Conservation (phyloP, 37 sponge, comb jelly and placozoan genomes). For the Eunapius fragilis region DNA sequence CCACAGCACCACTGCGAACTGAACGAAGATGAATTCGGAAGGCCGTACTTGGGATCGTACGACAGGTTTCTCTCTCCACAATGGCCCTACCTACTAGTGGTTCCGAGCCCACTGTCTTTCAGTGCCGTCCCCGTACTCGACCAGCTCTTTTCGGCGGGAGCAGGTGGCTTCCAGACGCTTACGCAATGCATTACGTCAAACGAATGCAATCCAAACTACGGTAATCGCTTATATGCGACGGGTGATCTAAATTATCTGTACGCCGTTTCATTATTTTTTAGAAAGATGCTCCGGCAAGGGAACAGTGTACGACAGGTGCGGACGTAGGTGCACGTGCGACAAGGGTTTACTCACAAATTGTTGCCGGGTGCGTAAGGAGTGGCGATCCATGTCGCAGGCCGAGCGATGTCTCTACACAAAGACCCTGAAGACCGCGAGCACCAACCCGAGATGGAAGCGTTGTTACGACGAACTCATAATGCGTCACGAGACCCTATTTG, state of each 20-base stretch:
- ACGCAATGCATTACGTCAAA: background rate
- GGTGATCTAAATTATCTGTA: background rate
- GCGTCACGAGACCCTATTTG: slow-evolving; percentile 14
- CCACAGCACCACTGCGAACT: slow-evolving; percentile 21
- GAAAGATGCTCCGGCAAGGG: background rate
- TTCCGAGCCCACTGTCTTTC: background rate
- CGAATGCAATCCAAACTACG: background rate
- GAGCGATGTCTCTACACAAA: slow-evolving; percentile 33
- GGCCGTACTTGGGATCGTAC: slow-evolving; percentile 23
- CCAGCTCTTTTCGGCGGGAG: background rate
- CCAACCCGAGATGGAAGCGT: background rate
- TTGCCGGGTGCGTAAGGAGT: slow-evolving; percentile 49
- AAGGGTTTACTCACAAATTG: slow-evolving; percentile 17
- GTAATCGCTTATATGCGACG: background rate
- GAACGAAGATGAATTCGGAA: slow-evolving; percentile 28
- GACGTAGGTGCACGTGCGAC: slow-evolving; percentile 33
- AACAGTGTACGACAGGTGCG: slow-evolving; percentile 39
- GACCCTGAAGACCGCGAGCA: slow-evolving; percentile 2
- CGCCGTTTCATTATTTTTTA: background rate
- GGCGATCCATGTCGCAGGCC: slow-evolving; percentile 26
- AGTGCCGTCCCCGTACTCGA: background rate
- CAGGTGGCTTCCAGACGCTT: background rate
- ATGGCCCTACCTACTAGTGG: background rate
- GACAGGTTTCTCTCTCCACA: slow-evolving; percentile 8
- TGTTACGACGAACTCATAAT: slow-evolving; percentile 28